Evolutionary conservation across 35 echinoderm and acorn worm genomes (phyloP).

Genomic region (Amphiura filiformis): DNA sequence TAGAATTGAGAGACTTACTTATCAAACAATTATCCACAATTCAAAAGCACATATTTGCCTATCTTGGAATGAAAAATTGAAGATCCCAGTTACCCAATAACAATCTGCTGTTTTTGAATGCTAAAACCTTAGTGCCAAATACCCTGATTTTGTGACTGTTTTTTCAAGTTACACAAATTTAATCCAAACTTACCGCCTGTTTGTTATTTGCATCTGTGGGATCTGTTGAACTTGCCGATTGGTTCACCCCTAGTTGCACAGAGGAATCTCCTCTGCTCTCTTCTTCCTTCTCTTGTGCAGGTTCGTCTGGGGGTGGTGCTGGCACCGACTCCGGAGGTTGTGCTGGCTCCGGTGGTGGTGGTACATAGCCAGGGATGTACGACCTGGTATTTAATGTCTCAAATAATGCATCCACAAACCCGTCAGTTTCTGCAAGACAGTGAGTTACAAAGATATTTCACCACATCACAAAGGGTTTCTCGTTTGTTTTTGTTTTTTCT

Average conservation of each 20-base stretch:
- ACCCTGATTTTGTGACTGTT: too few relatives aligned
- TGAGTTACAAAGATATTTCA: background rate
- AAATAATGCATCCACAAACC: conserved; percentile 81
- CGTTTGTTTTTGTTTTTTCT: background rate
- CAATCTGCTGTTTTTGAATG: too few relatives aligned
- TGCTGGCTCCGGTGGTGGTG: conserved; percentile 14
- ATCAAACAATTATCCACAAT: too few relatives aligned
- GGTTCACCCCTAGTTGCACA: background rate
- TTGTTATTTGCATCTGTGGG: background rate
- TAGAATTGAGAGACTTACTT: too few relatives aligned
- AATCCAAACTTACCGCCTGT: background rate
- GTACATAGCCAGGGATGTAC: conserved; percentile 53
- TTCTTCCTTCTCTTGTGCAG: background rate
- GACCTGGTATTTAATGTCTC: conserved; percentile 65
- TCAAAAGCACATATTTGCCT: too few relatives aligned
- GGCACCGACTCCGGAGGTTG: background rate
- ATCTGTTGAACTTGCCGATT: background rate
- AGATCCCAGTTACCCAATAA: too few relatives aligned
- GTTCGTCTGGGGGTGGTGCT: conserved; percentile 12
- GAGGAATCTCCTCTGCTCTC: background rate
- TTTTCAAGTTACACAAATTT: too few relatives aligned
- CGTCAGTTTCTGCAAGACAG: conserved; percentile 59
- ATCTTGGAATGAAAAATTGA: too few relatives aligned
- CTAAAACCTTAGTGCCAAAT: too few relatives aligned
- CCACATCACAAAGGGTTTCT: background rate